Evolutionary conservation across 2,888 invertebrate species (phyloP), one percentile per base, ranked within the genome.

Genomic region (Drosophila peninsularis): DNA sequence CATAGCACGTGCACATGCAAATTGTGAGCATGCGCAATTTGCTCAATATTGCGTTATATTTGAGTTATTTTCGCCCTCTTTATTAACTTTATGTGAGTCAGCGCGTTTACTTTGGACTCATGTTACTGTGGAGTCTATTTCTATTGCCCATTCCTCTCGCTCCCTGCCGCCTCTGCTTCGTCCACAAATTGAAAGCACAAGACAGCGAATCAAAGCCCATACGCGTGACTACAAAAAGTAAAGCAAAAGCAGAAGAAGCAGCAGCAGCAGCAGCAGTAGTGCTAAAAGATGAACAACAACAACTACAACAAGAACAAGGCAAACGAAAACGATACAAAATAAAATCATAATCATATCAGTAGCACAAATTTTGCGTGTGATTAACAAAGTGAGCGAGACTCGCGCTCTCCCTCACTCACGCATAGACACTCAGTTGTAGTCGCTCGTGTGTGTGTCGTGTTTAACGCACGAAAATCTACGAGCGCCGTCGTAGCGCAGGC

Each of bases 311-410:
- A 44, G 37, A 61, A 75, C 13, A n/a, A 14, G 4, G 37, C 32
- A 19, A 44, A 44, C 45, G 52, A 69, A 52, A 53, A 47, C 27
- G 45, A 39, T 45, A 64, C 62, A 63, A 72, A 64, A 65, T 67
- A 72, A 64, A 82, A 69, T 67, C 64, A 78, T 62, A 83, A 72
- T 79, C 84, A 79, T 82, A 81, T 86, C 81, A 81, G 83, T 79
- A 68, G 68, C 50, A 68, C 52, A 66, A 66, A 53, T 73, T 73
- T 32, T 72, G 62, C 47, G 42, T 69, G 69, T 55, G 49, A 60
- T 67, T 60, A 69, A 50, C 66, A 41, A 57, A 57, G 49, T 57
- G 65, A 32, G 49, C 50, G 50, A 36, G 50, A 64, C 56, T 37
- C 32, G 62, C 21, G 30, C 30, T 53, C 30, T 17, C 37, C 30